phyloP scores from a whole-genome alignment of 2,113 vertebrate genomes.

The Caretta caretta region DNA sequence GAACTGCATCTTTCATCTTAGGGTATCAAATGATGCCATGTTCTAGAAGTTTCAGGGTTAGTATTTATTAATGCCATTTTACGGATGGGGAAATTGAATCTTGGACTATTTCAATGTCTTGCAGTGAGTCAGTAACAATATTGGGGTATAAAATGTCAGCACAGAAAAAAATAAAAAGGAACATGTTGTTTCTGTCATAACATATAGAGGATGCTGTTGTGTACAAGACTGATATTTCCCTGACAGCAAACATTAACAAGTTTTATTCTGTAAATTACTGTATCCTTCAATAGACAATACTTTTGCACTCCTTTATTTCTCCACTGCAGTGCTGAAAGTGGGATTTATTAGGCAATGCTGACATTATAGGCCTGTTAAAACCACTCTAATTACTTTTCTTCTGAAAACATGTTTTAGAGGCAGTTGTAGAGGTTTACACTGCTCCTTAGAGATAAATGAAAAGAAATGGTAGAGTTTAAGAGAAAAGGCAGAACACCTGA shows the following conservation, averaged over 20 bases:
- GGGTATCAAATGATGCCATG: neutral
- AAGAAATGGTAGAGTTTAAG: neutral
- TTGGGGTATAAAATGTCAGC: slow-evolving; percentile 8
- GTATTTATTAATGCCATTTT: neutral
- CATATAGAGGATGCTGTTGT: neutral
- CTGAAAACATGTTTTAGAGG: neutral
- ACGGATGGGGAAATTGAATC: neutral
- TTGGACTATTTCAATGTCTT: neutral
- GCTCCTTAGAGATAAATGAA: slow-evolving; percentile 27
- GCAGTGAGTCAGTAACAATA: slow-evolving; percentile 13
- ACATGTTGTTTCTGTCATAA: neutral
- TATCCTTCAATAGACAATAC: neutral
- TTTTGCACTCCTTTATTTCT: slow-evolving; percentile 4
- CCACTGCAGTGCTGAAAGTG: neutral
- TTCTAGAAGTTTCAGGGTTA: neutral
- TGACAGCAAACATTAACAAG: neutral
- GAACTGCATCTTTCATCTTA: neutral
- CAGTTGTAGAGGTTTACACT: neutral
- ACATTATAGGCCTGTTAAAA: neutral
- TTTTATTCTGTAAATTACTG: neutral
- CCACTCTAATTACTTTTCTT: slow-evolving; percentile 28
- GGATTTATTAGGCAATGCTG: neutral
- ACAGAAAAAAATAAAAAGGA: slow-evolving; percentile 7
- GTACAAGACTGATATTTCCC: neutral
- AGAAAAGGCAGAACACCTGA: neutral